phyloP scores from a whole-genome alignment of 2,797 vertebrate species.

The Notoglanidium macrostoma region DNA sequence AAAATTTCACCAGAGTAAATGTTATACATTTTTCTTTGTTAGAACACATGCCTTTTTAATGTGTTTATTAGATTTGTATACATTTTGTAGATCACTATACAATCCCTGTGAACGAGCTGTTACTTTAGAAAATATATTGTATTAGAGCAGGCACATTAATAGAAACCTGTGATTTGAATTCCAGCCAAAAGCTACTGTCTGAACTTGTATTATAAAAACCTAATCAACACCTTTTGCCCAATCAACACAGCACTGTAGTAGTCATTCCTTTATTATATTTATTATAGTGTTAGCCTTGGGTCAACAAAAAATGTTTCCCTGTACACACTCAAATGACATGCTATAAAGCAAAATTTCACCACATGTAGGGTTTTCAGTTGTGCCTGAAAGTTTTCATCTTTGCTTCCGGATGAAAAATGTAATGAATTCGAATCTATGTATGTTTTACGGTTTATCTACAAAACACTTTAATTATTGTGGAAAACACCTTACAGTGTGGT shows the following conservation, averaged over 20 bases:
- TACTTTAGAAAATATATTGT: neutral
- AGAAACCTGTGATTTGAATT: neutral
- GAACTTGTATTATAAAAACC: neutral
- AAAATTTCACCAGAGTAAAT: neutral
- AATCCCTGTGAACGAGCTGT: neutral
- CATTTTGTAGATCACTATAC: neutral
- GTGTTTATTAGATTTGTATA: neutral
- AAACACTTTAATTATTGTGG: neutral
- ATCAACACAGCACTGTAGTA: neutral
- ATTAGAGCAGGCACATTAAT: neutral
- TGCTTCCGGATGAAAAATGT: too few relatives aligned
- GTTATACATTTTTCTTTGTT: neutral
- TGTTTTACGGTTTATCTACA: neutral
- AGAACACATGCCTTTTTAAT: neutral
- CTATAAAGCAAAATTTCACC: too few relatives aligned
- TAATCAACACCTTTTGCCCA: neutral
- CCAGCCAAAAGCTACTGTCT: neutral
- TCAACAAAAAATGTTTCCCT: too few relatives aligned
- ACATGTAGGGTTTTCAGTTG: too few relatives aligned
- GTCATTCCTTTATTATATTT: neutral
- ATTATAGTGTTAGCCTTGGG: neutral
- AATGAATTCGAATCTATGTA: too few relatives aligned
- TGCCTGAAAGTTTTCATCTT: too few relatives aligned
- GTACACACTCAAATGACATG: too few relatives aligned
- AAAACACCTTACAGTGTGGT: neutral